These are phyloP conservation scores for Platycheirus rosarum DNA, from an alignment of 2,888 invertebrate genomes.

Conservation along the genomic window DNA sequence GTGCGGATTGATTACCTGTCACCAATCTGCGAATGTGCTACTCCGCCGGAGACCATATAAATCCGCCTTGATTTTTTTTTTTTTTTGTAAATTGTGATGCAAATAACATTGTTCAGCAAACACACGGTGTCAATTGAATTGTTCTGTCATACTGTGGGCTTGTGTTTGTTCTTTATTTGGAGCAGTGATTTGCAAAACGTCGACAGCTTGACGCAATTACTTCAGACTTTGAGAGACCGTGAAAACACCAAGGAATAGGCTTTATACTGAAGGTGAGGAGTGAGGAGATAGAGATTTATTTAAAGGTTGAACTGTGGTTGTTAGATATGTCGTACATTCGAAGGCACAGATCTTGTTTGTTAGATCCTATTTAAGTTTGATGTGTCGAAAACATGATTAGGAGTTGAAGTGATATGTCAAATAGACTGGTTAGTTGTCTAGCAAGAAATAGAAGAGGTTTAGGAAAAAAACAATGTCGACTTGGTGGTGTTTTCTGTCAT, in stretches of 20 bases:
- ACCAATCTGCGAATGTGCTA: constrained; percentile 52
- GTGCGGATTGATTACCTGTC: constrained; percentile 66
- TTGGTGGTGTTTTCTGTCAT: too few relatives aligned
- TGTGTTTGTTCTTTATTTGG: constrained; percentile 50
- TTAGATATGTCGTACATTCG: too few relatives aligned
- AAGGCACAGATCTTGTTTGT: too few relatives aligned
- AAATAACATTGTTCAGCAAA: constrained; percentile 62
- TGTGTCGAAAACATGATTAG: too few relatives aligned
- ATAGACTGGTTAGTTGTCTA: too few relatives aligned
- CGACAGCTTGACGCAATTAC: constrained; percentile 67
- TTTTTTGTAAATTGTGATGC: constrained; percentile 39
- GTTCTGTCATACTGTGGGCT: constrained; percentile 48
- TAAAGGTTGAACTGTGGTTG: neutral
- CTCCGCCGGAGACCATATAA: constrained; percentile 59
- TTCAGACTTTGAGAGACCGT: constrained; percentile 37
- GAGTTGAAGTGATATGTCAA: too few relatives aligned
- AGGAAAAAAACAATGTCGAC: too few relatives aligned
- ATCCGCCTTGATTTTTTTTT: constrained; percentile 68
- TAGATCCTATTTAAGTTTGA: too few relatives aligned
- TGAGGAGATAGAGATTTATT: constrained; percentile 1
- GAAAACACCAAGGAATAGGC: constrained; percentile 12
- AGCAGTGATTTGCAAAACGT: constrained; percentile 69
- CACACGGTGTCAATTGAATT: constrained; percentile 72
- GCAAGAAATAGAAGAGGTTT: too few relatives aligned
- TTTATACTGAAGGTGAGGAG: neutral